A percentile compares a stretch with the other conserved stretches of the same genome.
Conservation (phyloP, 2,888 invertebrate genomes). For the Nemotelus nigrinus region DNA sequence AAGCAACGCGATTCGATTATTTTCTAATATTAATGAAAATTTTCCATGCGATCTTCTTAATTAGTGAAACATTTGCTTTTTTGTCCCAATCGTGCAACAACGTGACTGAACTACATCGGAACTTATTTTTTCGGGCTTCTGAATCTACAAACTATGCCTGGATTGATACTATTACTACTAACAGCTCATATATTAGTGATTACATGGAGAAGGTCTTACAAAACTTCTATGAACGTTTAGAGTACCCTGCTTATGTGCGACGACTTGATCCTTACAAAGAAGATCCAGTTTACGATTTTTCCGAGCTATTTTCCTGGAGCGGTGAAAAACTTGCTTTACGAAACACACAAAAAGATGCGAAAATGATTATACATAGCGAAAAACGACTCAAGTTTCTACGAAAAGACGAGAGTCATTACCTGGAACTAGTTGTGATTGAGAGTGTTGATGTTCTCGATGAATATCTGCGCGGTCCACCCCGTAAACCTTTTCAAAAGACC, state of each 20-base stretch:
- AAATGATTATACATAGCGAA: constrained; percentile 26
- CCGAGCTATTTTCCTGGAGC: constrained; percentile 46
- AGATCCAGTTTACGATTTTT: constrained; percentile 38
- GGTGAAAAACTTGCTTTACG: constrained; percentile 42
- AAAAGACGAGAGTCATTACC: constrained; percentile 41
- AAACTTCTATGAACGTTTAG: background rate
- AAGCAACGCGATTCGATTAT: too few species aligned
- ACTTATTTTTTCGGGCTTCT: constrained; percentile 10
- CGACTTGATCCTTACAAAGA: constrained; percentile 14
- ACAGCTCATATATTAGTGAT: background rate
- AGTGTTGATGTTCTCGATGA: constrained; percentile 43
- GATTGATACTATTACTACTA: constrained; percentile 4
- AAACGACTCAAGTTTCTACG: constrained; percentile 7
- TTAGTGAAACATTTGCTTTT: background rate
- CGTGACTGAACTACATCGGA: constrained; percentile 32
- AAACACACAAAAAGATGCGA: constrained; percentile 23
- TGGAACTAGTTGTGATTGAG: constrained; percentile 40
- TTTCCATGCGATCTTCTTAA: constrained; percentile 6
- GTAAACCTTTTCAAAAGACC: constrained; percentile 48
- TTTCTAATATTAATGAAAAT: background rate
- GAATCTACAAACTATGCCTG: constrained; percentile 26
- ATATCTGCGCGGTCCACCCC: constrained; percentile 46
- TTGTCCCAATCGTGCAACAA: constrained; percentile 1
- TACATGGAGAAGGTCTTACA: constrained; percentile 21
- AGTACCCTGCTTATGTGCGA: constrained; percentile 16